Evolutionary conservation across 2,888 invertebrate species (phyloP).

Genomic region (Ecdyonurus torrentis): DNA sequence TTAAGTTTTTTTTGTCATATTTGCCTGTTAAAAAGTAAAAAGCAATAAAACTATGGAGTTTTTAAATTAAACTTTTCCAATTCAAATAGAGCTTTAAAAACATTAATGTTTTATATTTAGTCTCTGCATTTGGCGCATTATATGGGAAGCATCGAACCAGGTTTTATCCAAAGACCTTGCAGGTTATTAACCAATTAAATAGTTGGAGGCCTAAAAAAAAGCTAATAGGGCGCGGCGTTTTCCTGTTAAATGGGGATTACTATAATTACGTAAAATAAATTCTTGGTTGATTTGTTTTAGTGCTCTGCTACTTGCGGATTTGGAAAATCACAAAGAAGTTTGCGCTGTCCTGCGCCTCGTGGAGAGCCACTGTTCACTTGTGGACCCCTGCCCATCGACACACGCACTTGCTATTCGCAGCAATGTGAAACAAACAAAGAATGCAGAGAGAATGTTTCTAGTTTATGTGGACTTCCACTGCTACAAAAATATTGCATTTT

Average conservation of each 20-base stretch:
- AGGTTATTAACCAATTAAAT: too few relatives aligned
- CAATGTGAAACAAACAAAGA: constrained; percentile 17
- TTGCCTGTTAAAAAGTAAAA: too few relatives aligned
- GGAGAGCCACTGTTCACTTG: constrained; percentile 31
- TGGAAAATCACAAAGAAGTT: constrained; percentile 35
- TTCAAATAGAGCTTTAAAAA: too few relatives aligned
- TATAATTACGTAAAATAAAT: constrained; percentile 2
- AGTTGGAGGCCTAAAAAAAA: too few relatives aligned
- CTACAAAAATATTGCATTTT: constrained; percentile 34
- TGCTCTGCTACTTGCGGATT: constrained; percentile 44
- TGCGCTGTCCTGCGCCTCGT: constrained; percentile 34
- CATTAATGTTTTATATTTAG: too few relatives aligned
- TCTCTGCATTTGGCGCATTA: too few relatives aligned
- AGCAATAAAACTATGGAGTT: too few relatives aligned
- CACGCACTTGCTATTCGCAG: constrained; percentile 11
- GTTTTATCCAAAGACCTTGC: too few relatives aligned
- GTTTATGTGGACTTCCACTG: constrained; percentile 32
- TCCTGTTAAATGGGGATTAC: constrained; percentile 7
- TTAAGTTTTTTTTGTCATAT: too few relatives aligned
- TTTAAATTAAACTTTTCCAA: too few relatives aligned
- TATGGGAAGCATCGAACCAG: too few relatives aligned
- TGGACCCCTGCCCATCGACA: constrained; percentile 32
- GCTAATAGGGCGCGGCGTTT: too few relatives aligned
- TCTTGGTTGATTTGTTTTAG: constrained; percentile 23
- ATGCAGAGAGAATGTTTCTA: constrained; percentile 26